These are phyloP conservation scores for Passer domesticus DNA, from an alignment of 2,113 vertebrate species.

Conservation along the genomic window DNA sequence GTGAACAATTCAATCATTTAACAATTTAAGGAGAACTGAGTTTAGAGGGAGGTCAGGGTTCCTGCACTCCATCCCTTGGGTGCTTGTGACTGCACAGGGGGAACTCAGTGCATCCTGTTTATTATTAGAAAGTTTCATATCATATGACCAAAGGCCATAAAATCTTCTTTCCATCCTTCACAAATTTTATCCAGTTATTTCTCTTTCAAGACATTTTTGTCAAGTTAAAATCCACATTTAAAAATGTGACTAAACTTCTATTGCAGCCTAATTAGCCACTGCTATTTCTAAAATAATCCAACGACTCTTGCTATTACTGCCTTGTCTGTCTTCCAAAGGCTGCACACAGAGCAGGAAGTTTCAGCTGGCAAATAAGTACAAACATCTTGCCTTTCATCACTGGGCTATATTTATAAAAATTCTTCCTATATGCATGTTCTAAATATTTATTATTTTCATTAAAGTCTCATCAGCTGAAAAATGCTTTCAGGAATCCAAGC, in stretches of 20 bases:
- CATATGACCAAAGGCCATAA: neutral
- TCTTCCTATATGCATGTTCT: neutral
- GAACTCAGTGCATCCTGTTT: neutral
- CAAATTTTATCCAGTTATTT: neutral
- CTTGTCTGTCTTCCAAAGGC: neutral
- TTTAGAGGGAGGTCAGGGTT: neutral
- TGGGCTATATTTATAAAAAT: neutral
- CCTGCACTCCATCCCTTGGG: neutral
- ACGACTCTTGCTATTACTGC: neutral
- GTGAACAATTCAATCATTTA: neutral
- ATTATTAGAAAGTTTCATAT: neutral
- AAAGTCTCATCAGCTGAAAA: neutral
- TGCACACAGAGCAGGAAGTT: neutral
- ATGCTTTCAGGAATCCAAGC: neutral
- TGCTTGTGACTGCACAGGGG: neutral
- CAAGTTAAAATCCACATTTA: neutral
- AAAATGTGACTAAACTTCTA: neutral
- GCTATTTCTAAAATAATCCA: neutral
- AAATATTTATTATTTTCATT: neutral
- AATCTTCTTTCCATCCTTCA: neutral
- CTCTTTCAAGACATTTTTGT: neutral
- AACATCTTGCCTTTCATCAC: neutral
- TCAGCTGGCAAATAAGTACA: neutral
- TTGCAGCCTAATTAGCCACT: neutral
- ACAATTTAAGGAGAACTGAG: neutral